A percentile compares a stretch with the other conserved stretches of the same genome.
Evolutionary conservation across 2,113 vertebrate species (phyloP).

Genomic region (Mastomys natalensis): DNA sequence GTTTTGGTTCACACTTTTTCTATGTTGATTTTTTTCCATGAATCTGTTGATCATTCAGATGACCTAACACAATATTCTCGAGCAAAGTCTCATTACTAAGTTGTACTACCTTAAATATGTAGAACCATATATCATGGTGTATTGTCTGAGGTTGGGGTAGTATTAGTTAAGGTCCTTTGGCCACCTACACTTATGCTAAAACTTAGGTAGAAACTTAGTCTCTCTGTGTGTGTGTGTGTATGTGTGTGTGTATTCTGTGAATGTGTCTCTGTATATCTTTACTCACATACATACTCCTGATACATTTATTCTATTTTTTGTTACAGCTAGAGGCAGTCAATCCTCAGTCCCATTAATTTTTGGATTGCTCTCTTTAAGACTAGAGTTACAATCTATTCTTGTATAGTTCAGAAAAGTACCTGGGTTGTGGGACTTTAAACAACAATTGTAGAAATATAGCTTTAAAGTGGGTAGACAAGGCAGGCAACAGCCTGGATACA

Average conservation of each 20-base stretch:
- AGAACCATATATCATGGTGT: background rate
- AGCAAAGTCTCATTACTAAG: background rate
- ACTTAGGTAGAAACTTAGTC: background rate
- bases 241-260: background rate
- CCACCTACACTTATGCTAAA: background rate
- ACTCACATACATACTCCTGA: background rate
- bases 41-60: background rate
- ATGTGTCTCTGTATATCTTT: background rate
- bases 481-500: background rate
- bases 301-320: background rate
- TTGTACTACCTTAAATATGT: background rate
- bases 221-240: background rate
- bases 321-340: background rate
- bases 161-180: background rate
- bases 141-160: background rate
- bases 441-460: background rate
- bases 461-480: background rate
- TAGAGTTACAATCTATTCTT: background rate
- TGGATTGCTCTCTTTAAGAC: slow-evolving; percentile 6
- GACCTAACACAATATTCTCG: background rate
- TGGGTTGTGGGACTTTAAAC: background rate
- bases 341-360: background rate
- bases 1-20: background rate
- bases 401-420: background rate
- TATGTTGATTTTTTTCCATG: background rate